Evolutionary conservation across 2,113 vertebrate species (phyloP).

Genomic region (Centropus unirufus): DNA sequence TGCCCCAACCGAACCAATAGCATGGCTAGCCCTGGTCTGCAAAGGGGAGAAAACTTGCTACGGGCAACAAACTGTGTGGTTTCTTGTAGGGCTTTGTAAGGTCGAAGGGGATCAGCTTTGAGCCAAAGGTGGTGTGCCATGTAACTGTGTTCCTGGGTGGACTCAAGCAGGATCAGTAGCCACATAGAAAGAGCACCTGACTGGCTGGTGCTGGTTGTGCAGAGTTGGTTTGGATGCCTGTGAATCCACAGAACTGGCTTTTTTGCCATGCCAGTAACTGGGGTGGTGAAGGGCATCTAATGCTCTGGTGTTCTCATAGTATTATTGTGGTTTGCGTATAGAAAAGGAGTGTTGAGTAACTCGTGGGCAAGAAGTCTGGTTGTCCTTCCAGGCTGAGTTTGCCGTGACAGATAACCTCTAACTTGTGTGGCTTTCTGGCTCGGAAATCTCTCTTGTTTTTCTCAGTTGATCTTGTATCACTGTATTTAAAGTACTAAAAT

Average conservation of each 20-base stretch:
- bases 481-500: neutral
- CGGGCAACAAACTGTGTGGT: neutral
- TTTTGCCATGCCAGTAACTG: neutral
- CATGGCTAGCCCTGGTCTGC: neutral
- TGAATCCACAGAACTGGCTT: neutral
- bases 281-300: neutral
- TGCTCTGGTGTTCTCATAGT: neutral
- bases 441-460: neutral
- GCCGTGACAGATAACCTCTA: neutral
- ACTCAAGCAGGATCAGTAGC: neutral
- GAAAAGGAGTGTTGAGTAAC: neutral
- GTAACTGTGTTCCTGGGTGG: neutral
- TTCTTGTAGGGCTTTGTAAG: neutral
- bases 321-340: neutral
- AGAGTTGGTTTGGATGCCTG: neutral
- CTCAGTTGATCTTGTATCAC: neutral
- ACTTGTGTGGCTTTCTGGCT: neutral
- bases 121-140: neutral
- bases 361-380: neutral
- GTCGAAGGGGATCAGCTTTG: neutral
- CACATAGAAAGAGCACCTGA: neutral
- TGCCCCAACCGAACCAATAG: neutral
- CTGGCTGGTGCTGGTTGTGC: neutral
- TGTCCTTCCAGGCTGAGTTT: neutral
- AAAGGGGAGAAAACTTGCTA: neutral